A percentile compares a stretch with the other conserved stretches of the same genome.
These are phyloP conservation scores for Rhysida immarginata DNA, from an alignment of 1,140 invertebrate species.

Conservation along the genomic window DNA sequence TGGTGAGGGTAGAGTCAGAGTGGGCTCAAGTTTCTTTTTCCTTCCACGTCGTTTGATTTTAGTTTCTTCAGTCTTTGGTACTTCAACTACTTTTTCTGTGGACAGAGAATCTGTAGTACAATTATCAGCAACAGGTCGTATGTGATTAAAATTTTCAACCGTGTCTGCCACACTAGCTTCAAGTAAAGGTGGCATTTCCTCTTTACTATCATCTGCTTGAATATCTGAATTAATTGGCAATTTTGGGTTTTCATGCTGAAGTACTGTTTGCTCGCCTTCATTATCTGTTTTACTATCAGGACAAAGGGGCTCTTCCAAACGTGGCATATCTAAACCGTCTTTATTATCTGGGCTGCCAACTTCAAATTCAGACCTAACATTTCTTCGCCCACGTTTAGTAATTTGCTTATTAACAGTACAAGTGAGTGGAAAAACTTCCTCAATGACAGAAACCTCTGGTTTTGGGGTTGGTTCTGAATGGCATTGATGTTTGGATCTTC, in stretches of 20 bases:
- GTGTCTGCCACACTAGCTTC: background rate
- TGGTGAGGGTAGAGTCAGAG: background rate
- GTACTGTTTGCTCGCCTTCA: background rate
- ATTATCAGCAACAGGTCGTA: background rate
- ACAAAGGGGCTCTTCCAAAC: background rate
- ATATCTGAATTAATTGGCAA: background rate
- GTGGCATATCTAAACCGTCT: background rate
- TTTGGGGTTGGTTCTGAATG: too few species aligned
- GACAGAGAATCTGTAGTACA: background rate
- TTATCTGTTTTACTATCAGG: background rate
- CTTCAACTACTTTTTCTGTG: background rate
- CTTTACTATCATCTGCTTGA: background rate
- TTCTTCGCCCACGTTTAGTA: background rate
- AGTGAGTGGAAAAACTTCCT: too few species aligned
- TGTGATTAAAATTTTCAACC: too few species aligned
- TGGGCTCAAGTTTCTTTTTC: slow-evolving; percentile 2
- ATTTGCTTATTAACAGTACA: background rate
- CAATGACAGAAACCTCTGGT: too few species aligned
- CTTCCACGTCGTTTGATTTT: slow-evolving; percentile 7
- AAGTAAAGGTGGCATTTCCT: background rate
- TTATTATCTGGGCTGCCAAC: background rate
- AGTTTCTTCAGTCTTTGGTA: background rate
- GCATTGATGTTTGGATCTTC: too few species aligned
- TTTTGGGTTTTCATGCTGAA: background rate
- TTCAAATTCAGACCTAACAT: background rate